Base-by-base conservation (phyloP, 2,113 vertebrate species). In the Gavia stellata region DNA sequence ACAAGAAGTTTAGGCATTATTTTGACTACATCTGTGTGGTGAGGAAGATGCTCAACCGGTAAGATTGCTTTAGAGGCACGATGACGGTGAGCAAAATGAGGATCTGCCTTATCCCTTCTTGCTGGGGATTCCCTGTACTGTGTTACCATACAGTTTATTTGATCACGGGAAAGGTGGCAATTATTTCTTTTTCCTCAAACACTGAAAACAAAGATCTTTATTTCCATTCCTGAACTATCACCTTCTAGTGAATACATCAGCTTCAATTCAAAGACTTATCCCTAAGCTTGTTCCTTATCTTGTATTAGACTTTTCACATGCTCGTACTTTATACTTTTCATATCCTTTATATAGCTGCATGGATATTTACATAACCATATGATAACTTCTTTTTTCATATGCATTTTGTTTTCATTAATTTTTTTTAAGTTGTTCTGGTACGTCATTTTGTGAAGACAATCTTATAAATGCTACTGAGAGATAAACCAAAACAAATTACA, bases 401-500 rank as follows among this genome's bases (percentile, higher is more conserved):
- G 1, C n/a, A 29, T 89, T 89, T 86, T 81, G 18, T 40, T 79
- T 74, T 45, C 31, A 45, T 91, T 44, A 9, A 4, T 31, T 38
- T 78, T 75, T 89, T 88, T 38, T 8, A 44, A 42, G 42, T 24
- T 88, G 29, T 29, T 72, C 42, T 81, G 21, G 15, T 73, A 61
- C 38, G 88, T 90, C 38, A 12, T 90, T 80, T 79, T 6, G 1
- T 0, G 12, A 90, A 55, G 50, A 55, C 33, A 42, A 34, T 61
- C 71, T 80, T 80, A 44, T 20, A 86, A 92, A 90, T 29, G 82
- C 85, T 88, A 86, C 90, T 86, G 94, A 91, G 92, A 66, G 88
- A 85, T 50, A 82, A 90, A 86, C 52, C 74, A 93, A 96, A 95
- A 90, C 79, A 81, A 94, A 90, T 93, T 86, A 81, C 59, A 59